Evolutionary conservation across 2,797 vertebrate species (phyloP).

Genomic region (Anabacerthia variegaticeps): DNA sequence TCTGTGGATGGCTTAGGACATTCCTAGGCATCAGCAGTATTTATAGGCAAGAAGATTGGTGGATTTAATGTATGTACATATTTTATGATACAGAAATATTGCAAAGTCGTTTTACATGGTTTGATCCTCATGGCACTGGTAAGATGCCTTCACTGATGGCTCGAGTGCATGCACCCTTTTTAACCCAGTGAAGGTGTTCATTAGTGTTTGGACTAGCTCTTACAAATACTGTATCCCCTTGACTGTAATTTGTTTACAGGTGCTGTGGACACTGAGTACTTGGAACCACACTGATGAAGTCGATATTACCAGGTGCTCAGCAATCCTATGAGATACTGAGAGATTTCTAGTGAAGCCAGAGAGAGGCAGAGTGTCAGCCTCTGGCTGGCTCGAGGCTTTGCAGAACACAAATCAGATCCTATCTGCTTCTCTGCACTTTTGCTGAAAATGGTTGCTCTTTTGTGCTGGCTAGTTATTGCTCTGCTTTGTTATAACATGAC

Average conservation of each 20-base stretch:
- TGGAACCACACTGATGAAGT: background rate
- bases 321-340: background rate
- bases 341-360: background rate
- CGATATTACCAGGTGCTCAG: background rate
- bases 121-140: background rate
- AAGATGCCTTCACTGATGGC: background rate
- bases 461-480: background rate
- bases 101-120: background rate
- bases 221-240: background rate
- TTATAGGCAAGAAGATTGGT: background rate
- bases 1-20: background rate
- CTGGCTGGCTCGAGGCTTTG: background rate
- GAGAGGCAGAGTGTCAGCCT: background rate
- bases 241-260: background rate
- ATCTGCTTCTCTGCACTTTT: background rate
- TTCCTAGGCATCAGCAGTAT: background rate
- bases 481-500: slow-evolving; percentile 9
- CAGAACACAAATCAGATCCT: slow-evolving; percentile 24
- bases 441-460: background rate
- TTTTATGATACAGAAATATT: background rate
- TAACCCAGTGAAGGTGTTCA: background rate
- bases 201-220: background rate
- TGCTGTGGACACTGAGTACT: background rate
- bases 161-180: background rate
- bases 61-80: background rate